Percentiles rank a stretch among this genome's conserved stretches.
Conservation (phyloP, 2,888 invertebrate species). For the Aphodius sticticus region DNA sequence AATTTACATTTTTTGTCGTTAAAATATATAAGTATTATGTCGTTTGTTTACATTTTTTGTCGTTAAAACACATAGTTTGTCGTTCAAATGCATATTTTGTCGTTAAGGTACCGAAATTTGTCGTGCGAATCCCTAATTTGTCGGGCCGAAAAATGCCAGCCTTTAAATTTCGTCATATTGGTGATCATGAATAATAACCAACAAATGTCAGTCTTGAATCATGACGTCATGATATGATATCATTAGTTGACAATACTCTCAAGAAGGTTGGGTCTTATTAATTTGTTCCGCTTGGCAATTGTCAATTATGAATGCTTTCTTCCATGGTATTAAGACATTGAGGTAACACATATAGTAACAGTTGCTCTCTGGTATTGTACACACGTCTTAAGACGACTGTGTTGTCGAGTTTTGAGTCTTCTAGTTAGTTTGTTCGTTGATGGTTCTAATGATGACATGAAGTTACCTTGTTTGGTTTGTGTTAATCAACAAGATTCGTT, state of each 20-base stretch:
- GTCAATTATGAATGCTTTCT: not conserved
- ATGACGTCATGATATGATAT: not conserved
- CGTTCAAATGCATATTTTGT: too few species aligned
- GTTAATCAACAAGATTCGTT: conserved; percentile 40
- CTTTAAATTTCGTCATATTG: too few species aligned
- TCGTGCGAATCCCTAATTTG: too few species aligned
- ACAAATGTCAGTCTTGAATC: not conserved
- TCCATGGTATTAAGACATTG: not conserved
- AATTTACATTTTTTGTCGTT: too few species aligned
- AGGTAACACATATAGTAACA: not conserved
- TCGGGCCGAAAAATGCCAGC: too few species aligned
- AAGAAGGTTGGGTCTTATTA: not conserved
- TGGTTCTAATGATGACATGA: conserved; percentile 44
- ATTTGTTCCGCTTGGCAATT: not conserved
- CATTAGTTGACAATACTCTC: not conserved
- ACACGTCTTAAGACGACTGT: not conserved
- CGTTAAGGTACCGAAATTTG: too few species aligned
- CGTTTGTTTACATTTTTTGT: too few species aligned
- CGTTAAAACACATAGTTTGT: too few species aligned
- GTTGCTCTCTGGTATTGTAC: not conserved
- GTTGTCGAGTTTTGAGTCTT: not conserved
- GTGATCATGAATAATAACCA: too few species aligned
- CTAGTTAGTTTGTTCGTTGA: not conserved
- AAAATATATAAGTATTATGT: too few species aligned
- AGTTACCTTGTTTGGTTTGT: conserved; percentile 51